Conservation (phyloP, 1,140 invertebrate species). For the Agraylea sexmaculata region DNA sequence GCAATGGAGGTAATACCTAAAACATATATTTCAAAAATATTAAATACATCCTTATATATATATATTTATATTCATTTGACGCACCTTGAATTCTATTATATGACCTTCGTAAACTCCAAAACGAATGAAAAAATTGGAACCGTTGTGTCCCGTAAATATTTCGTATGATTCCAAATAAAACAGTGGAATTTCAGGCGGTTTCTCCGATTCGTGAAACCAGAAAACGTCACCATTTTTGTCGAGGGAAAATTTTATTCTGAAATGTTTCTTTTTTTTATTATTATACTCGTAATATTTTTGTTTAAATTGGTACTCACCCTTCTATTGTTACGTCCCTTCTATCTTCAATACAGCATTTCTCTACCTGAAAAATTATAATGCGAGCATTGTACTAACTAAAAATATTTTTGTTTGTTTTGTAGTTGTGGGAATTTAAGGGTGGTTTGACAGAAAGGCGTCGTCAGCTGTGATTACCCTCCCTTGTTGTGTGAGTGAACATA, state of each 20-base stretch:
- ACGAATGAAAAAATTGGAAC: slow-evolving; percentile 29
- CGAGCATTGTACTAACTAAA: too few species aligned
- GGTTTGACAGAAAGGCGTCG: too few species aligned
- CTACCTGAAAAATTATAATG: slow-evolving; percentile 12
- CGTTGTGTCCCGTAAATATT: slow-evolving; percentile 26
- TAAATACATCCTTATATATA: background rate
- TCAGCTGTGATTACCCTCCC: too few species aligned
- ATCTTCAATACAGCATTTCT: slow-evolving; percentile 12
- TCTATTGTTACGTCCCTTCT: slow-evolving; percentile 9
- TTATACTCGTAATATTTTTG: background rate
- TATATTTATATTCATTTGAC: background rate
- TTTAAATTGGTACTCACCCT: slow-evolving; percentile 6
- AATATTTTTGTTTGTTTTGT: background rate
- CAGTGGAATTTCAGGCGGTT: slow-evolving; percentile 41
- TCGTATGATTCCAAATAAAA: slow-evolving; percentile 52
- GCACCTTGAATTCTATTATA: slow-evolving; percentile 48
- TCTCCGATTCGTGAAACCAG: slow-evolving; percentile 42
- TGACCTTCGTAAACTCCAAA: slow-evolving; percentile 47
- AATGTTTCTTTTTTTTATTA: slow-evolving; percentile 16
- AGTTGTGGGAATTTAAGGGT: too few species aligned
- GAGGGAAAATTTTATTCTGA: slow-evolving; percentile 44
- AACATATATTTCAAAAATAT: background rate
- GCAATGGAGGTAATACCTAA: slow-evolving; percentile 31
- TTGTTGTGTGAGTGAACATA: too few species aligned
- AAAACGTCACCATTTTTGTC: slow-evolving; percentile 49